phyloP scores from a whole-genome alignment of 2,797 vertebrate genomes.

The Pantherophis vulpinus region DNA sequence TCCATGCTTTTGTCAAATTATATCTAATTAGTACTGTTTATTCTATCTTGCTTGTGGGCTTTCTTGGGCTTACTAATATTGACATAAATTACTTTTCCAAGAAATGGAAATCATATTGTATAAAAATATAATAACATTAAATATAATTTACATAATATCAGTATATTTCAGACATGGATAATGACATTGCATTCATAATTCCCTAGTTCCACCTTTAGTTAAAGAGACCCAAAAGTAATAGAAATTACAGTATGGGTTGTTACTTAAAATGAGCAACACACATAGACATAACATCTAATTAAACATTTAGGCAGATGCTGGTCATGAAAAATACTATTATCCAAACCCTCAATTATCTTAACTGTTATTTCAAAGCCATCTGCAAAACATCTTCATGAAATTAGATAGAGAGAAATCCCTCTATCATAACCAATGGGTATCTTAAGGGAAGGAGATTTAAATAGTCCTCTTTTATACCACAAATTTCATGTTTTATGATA shows the following conservation, averaged over 20 bases:
- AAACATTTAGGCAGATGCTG: neutral
- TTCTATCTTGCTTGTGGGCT: neutral
- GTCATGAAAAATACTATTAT: neutral
- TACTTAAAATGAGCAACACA: neutral
- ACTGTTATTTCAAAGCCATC: neutral
- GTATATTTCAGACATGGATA: neutral
- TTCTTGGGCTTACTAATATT: neutral
- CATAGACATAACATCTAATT: neutral
- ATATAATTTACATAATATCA: neutral
- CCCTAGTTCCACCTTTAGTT: neutral
- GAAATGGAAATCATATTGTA: neutral
- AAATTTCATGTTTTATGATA: neutral
- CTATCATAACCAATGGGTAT: neutral
- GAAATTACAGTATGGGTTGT: neutral
- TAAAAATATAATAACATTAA: neutral
- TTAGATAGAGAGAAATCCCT: neutral
- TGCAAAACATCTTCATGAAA: neutral
- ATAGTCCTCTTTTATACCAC: neutral
- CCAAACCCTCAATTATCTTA: neutral
- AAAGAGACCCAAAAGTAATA: neutral
- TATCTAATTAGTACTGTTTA: neutral
- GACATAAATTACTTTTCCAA: neutral
- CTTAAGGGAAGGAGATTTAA: neutral
- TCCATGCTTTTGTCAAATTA: neutral
- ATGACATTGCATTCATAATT: neutral